Percentiles rank a stretch among this genome's conserved stretches.
phyloP scores from a whole-genome alignment of 1,140 invertebrate genomes.

The Trichoplusia ni region DNA sequence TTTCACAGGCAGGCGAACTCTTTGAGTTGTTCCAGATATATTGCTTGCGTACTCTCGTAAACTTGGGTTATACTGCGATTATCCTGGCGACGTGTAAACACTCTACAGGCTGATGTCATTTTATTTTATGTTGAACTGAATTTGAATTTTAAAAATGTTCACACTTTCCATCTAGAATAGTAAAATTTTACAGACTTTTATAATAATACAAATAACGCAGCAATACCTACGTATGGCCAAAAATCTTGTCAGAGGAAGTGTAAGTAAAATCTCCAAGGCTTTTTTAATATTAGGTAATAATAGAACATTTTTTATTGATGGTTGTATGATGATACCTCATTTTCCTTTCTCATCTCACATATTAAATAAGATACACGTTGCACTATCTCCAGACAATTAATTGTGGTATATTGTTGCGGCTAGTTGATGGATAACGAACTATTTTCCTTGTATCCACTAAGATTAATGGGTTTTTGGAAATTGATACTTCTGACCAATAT shows the following conservation, averaged over 20 bases:
- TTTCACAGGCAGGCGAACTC: slow-evolving; percentile 5
- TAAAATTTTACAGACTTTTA: too few species aligned
- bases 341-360: not conserved
- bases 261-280: too few species aligned
- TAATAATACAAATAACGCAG: too few species aligned
- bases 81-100: slow-evolving; percentile 1
- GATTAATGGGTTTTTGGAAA: slow-evolving; percentile 19
- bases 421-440: slow-evolving; percentile 14
- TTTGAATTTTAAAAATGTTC: too few species aligned
- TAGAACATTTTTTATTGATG: not conserved
- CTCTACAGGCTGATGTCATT: not conserved
- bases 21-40: slow-evolving; percentile 2
- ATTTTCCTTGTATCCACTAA: slow-evolving; percentile 11
- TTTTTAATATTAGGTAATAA: too few species aligned
- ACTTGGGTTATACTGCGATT: slow-evolving; percentile 5
- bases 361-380: not conserved
- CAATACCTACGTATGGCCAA: too few species aligned
- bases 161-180: too few species aligned
- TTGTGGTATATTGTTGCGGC: not conserved
- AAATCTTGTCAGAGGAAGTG: too few species aligned
- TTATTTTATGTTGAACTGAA: not conserved
- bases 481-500: slow-evolving; percentile 21
- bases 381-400: slow-evolving; percentile 19
- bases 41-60: not conserved
- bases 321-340: not conserved